Evolutionary conservation across 2,797 vertebrate species (phyloP).

Genomic region (Acropternis orthonyx): DNA sequence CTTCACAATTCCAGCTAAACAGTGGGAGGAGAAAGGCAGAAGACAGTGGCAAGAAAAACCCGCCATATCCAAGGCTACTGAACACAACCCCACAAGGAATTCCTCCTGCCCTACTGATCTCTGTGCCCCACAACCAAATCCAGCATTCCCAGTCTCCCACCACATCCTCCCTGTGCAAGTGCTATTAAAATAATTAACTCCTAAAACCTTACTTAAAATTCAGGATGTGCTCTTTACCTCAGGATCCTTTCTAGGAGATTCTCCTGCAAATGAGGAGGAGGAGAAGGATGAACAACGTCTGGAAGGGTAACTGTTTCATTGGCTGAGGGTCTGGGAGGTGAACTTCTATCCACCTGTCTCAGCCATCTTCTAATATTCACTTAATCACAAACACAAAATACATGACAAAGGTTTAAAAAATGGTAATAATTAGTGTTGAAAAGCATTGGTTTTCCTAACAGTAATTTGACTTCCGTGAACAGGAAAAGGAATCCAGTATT

Average conservation of each 20-base stretch:
- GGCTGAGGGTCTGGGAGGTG: background rate
- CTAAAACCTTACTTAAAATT: background rate
- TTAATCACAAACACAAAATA: background rate
- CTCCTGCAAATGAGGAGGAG: background rate
- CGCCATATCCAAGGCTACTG: background rate
- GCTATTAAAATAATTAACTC: background rate
- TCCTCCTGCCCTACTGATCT: background rate
- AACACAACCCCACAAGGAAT: background rate
- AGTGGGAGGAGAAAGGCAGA: background rate
- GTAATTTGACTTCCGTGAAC: background rate
- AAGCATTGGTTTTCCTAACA: background rate
- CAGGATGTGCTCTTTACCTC: background rate
- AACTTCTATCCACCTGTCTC: background rate
- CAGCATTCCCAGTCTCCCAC: background rate
- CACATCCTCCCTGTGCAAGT: background rate
- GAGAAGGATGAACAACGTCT: background rate
- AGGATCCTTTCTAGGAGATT: background rate
- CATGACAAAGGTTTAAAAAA: background rate
- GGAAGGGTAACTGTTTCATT: background rate
- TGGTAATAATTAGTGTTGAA: background rate
- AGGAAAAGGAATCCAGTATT: background rate
- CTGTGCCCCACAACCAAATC: background rate
- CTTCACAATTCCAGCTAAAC: background rate
- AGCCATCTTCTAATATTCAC: background rate
- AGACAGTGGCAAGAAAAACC: background rate